These are phyloP conservation scores for Rhagonycha fulva DNA, from an alignment of 2,888 invertebrate species.

Conservation along the genomic window DNA sequence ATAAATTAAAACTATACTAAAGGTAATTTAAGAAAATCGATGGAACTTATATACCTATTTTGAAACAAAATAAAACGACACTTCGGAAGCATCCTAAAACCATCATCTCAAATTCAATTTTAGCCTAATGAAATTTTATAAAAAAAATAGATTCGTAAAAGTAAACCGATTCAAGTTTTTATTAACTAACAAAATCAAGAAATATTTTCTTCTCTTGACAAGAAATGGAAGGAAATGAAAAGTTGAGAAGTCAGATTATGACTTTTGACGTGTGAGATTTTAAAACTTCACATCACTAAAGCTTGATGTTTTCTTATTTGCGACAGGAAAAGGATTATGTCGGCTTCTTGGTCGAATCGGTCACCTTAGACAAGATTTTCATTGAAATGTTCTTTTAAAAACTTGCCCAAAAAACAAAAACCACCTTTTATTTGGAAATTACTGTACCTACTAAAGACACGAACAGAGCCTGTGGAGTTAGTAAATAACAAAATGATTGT, in stretches of 20 bases:
- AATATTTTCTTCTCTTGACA: neutral
- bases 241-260: slow-evolving; percentile 26
- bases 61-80: neutral
- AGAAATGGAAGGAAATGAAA: slow-evolving; percentile 20
- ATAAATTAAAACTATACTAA: neutral
- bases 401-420: neutral
- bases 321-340: slow-evolving; percentile 12
- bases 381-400: neutral
- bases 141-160: neutral
- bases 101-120: neutral
- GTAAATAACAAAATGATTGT: no score
- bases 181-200: neutral
- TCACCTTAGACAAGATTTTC: neutral
- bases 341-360: neutral
- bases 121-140: neutral
- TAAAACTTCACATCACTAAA: slow-evolving; percentile 12
- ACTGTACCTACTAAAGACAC: neutral
- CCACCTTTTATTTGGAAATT: neutral
- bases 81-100: neutral
- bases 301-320: slow-evolving; percentile 10
- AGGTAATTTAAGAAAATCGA: neutral
- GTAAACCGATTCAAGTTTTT: neutral
- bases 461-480: no score
- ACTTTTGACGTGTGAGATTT: slow-evolving; percentile 23
- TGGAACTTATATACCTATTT: neutral